A percentile compares a stretch with the other conserved stretches of the same genome.
Conservation (phyloP, 2,888 invertebrate species). For the Diaperis boleti region DNA sequence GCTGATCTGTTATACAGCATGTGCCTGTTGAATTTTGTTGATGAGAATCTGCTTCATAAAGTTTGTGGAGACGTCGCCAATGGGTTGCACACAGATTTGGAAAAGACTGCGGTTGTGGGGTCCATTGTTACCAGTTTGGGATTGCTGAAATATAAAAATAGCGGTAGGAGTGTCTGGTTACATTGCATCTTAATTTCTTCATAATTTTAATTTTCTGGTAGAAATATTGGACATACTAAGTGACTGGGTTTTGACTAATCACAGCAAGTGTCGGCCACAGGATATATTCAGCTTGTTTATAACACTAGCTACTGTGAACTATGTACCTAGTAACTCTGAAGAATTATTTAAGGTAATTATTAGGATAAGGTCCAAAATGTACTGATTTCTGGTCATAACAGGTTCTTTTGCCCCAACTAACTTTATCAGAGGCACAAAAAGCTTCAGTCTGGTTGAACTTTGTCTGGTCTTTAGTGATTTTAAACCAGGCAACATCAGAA, state of each 20-base stretch:
- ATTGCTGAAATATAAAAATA: conserved; percentile 77
- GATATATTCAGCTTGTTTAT: conserved; percentile 77
- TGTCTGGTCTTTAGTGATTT: conserved; percentile 79
- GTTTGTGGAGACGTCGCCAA: conserved; percentile 73
- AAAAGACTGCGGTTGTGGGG: conserved; percentile 76
- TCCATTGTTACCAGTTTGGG: conserved; percentile 83
- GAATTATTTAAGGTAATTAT: conserved; percentile 65
- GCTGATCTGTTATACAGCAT: conserved; percentile 81
- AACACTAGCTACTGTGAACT: conserved; percentile 77
- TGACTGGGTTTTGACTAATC: conserved; percentile 72
- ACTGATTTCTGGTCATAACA: background rate
- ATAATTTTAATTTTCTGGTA: conserved; percentile 56
- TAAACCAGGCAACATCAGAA: conserved; percentile 69
- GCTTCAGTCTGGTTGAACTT: conserved; percentile 78
- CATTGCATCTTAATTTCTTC: no score
- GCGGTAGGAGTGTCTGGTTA: conserved; percentile 61
- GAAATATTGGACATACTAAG: conserved; percentile 73
- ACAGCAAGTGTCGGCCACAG: conserved; percentile 70
- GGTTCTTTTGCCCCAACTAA: conserved; percentile 67
- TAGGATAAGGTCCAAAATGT: no score
- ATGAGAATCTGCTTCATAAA: conserved; percentile 75
- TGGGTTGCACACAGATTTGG: conserved; percentile 68
- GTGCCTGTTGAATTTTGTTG: conserved; percentile 80
- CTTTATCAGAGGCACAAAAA: conserved; percentile 71
- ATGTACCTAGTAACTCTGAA: conserved; percentile 68